phyloP scores from a whole-genome alignment of 2,113 vertebrate species.

The Alethe castanea region DNA sequence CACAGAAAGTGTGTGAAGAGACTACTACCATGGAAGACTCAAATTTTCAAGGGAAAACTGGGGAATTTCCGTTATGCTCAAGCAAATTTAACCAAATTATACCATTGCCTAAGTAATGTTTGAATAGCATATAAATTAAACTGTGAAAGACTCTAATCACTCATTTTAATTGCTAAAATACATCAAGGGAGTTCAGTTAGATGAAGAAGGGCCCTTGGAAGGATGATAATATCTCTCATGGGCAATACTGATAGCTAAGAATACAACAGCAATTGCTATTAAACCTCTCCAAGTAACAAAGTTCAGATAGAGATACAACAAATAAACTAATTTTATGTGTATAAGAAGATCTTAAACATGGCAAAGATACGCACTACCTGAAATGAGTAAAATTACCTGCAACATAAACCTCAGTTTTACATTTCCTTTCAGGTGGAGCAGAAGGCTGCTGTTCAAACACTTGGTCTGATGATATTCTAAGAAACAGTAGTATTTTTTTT shows the following conservation, averaged over 20 bases:
- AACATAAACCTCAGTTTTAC: neutral
- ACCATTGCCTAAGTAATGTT: conserved; percentile 57
- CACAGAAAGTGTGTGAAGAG: neutral
- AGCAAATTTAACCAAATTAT: conserved; percentile 61
- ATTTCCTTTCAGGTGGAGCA: neutral
- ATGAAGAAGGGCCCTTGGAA: conserved; percentile 39
- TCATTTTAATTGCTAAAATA: conserved; percentile 60
- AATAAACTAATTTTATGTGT: neutral
- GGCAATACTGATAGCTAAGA: conserved; percentile 4
- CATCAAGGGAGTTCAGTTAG: conserved; percentile 11
- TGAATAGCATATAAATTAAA: conserved; percentile 67
- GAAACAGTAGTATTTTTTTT: neutral
- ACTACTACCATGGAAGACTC: neutral
- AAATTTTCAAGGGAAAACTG: conserved; percentile 51
- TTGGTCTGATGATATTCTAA: neutral
- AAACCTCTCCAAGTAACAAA: conserved; percentile 9
- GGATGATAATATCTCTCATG: neutral
- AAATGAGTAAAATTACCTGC: neutral
- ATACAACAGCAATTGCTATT: neutral
- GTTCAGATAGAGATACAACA: conserved; percentile 17
- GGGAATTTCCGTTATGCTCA: conserved; percentile 42
- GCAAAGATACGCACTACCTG: neutral
- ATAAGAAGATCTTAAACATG: neutral
- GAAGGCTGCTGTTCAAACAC: neutral
- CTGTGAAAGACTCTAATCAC: conserved; percentile 33